Base-by-base conservation (phyloP, 2,888 invertebrate species). In the Cyaniris semiargus region DNA sequence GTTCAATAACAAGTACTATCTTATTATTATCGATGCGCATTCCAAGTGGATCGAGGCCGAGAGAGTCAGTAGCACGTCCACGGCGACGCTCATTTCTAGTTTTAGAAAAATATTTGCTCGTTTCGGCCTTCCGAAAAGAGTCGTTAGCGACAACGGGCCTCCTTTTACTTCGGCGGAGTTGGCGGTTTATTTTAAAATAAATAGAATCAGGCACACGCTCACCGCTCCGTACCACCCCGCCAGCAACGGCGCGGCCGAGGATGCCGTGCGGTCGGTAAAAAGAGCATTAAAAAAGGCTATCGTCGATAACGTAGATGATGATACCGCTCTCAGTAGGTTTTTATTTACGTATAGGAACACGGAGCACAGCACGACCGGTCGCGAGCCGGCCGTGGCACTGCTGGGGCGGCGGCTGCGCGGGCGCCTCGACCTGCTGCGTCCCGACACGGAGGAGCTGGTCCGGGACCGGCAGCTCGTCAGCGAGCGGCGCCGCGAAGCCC, bases 201-300 rank as follows among this genome's bases (percentile, higher is more conserved):
- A n/a, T n/a, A n/a, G n/a, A n/a, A n/a, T n/a, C n/a, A n/a, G n/a
- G n/a, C 81, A 80, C 44, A 72, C 66, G 1, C 79, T 79, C 38
- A 44, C 72, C 15, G 78, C 81, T 8, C 81, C 81, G 7, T 81
- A 81, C 70, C 71, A 79, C 38, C 81, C 80, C 10, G 79, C 78
- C 18, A 77, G 80, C 3, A 82, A 82, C 74, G 82, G 82, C 0
- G 80, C 76, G 1, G 82, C 81, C 0, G 81, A 75, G 81, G 81
- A 44, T 15, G 77, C 80, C 0, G 80, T 80, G 10, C 78, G 79
- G 76, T 77, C 79, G 0, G 74, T 80, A 18, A 81, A 81, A 60
- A 78, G 78, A 74, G 76, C 76, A 13, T 75, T 79, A 23, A 78
- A 80, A 71, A 75, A 53, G 21, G 74, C 78, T 44, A 13, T 75